These are phyloP conservation scores for Sycophila sp. DNA, from an alignment of 1,140 invertebrate genomes.

Conservation along the genomic window DNA sequence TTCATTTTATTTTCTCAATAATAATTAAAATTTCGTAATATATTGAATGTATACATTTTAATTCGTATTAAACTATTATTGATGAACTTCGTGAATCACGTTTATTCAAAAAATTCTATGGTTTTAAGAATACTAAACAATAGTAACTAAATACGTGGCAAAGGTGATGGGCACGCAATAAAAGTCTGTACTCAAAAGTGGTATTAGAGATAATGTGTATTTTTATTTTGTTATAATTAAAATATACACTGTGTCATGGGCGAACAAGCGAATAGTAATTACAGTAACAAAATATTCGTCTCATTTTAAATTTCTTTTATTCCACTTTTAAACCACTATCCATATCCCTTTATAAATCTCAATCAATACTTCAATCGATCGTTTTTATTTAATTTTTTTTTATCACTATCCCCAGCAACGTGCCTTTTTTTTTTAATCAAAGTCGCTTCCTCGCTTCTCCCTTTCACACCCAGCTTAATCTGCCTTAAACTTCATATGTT, in stretches of 20 bases:
- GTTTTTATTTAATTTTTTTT: constrained; percentile 27
- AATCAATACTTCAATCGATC: too few relatives aligned
- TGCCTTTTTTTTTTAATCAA: not conserved
- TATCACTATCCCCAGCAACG: not conserved
- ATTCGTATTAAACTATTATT: too few relatives aligned
- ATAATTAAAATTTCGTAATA: too few relatives aligned
- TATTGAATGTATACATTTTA: too few relatives aligned
- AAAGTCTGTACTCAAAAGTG: constrained; percentile 19
- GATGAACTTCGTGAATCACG: too few relatives aligned
- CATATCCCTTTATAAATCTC: constrained; percentile 22
- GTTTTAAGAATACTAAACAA: too few relatives aligned
- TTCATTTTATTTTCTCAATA: too few relatives aligned
- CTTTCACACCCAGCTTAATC: constrained; percentile 19
- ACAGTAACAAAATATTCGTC: constrained; percentile 67
- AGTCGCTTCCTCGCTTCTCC: constrained; percentile 30
- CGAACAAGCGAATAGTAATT: constrained; percentile 67
- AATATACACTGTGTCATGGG: constrained; percentile 68
- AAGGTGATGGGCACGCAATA: not conserved
- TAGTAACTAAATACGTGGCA: too few relatives aligned
- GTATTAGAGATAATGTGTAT: constrained; percentile 55
- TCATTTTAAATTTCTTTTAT: constrained; percentile 53
- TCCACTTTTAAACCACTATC: constrained; percentile 39
- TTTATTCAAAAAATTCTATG: too few relatives aligned
- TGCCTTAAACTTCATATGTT: constrained; percentile 27
- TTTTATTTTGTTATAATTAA: constrained; percentile 66